A percentile compares a stretch with the other conserved stretches of the same genome.
These are phyloP conservation scores for Cephus pygmeus DNA, from an alignment of 2,888 invertebrate species.

Conservation along the genomic window DNA sequence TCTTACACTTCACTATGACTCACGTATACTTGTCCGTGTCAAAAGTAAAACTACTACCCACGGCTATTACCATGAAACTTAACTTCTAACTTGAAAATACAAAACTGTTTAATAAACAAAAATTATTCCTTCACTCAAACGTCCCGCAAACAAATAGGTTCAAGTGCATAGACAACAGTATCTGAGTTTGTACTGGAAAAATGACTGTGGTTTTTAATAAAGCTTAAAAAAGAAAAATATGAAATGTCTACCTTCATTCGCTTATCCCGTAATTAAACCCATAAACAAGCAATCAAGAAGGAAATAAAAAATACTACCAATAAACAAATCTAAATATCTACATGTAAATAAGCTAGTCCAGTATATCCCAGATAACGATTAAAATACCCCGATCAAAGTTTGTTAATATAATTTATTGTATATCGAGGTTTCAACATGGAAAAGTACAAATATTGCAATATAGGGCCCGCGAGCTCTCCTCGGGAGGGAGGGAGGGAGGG, in stretches of 20 bases:
- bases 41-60: background rate
- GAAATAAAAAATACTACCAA: background rate
- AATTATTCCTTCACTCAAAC: no score
- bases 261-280: background rate
- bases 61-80: background rate
- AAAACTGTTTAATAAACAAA: background rate
- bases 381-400: conserved; percentile 53
- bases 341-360: background rate
- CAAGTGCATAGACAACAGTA: background rate
- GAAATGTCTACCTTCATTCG: background rate
- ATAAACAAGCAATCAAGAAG: no score
- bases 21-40: background rate
- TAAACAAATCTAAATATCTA: background rate
- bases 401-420: conserved; percentile 67
- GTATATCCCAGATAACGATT: background rate
- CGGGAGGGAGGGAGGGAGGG: conserved; percentile 62
- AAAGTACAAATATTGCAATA: conserved; percentile 67
- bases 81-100: background rate
- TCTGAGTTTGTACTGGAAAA: background rate
- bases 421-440: conserved; percentile 67
- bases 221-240: background rate
- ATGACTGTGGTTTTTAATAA: background rate
- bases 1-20: background rate
- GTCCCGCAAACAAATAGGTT: no score
- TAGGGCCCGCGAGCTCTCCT: conserved; percentile 65